These are phyloP conservation scores for Hypena proboscidalis DNA, from an alignment of 2,888 invertebrate species.

Conservation along the genomic window DNA sequence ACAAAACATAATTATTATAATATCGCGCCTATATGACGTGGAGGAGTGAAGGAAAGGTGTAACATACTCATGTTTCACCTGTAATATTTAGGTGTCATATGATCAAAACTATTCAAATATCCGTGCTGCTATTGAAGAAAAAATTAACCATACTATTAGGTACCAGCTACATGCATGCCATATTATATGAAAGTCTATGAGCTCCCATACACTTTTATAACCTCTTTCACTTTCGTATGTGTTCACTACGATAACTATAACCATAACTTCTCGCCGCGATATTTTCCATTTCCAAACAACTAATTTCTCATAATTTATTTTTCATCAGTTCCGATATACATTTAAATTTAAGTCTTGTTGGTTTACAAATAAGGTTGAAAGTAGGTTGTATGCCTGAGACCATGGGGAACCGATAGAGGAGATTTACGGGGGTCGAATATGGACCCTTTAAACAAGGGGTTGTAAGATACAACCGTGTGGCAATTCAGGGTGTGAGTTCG, in stretches of 20 bases:
- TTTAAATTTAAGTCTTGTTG: constrained; percentile 27
- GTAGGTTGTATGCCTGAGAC: constrained; percentile 46
- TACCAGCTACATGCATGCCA: no score
- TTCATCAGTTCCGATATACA: constrained; percentile 5
- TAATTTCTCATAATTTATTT: constrained; percentile 37
- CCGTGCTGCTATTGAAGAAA: no score
- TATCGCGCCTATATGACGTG: no score
- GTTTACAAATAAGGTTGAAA: constrained; percentile 28
- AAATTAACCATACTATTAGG: no score
- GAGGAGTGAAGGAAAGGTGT: no score
- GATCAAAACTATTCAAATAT: no score
- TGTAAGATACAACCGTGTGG: constrained; percentile 37
- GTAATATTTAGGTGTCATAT: no score
- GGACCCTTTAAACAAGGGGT: constrained; percentile 55
- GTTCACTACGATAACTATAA: constrained; percentile 18
- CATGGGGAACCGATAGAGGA: constrained; percentile 54
- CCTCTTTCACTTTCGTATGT: constrained; percentile 11
- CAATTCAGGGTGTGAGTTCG: constrained; percentile 26
- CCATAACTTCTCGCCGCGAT: constrained; percentile 25
- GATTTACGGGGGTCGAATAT: constrained; percentile 60
- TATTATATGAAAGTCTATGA: neutral
- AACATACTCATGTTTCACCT: no score
- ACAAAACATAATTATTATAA: no score
- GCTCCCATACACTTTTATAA: neutral
- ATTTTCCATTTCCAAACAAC: constrained; percentile 37